These are phyloP conservation scores for Catharus ustulatus DNA, from an alignment of 2,797 vertebrate species.

Conservation along the genomic window DNA sequence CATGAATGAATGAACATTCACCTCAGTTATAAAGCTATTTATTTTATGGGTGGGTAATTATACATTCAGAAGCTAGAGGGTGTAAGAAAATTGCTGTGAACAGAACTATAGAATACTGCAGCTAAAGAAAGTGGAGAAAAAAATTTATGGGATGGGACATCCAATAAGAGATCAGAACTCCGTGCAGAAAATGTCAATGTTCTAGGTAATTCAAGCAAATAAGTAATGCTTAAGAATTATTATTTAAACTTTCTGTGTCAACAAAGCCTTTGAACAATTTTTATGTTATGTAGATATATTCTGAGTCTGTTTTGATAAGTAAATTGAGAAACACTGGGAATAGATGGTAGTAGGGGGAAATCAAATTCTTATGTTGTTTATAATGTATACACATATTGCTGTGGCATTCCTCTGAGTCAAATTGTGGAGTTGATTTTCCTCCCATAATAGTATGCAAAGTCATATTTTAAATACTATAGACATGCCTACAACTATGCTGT, in stretches of 20 bases:
- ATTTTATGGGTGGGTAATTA: slow-evolving; percentile 2
- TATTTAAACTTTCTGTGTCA: neutral
- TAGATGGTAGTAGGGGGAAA: neutral
- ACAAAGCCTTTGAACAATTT: neutral
- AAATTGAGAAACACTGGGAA: neutral
- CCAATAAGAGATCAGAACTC: neutral
- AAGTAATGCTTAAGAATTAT: neutral
- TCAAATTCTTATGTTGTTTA: neutral
- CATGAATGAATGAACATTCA: neutral
- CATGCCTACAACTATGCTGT: neutral
- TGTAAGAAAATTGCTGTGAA: neutral
- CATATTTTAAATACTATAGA: neutral
- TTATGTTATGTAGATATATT: neutral
- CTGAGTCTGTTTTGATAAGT: neutral
- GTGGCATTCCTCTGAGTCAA: neutral
- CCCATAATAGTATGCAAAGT: neutral
- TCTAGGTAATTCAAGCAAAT: neutral
- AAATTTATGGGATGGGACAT: neutral
- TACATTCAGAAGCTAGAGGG: neutral
- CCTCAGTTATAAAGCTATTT: neutral
- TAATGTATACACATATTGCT: neutral
- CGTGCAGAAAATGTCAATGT: neutral
- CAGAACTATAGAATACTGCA: neutral
- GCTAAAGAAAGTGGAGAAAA: neutral
- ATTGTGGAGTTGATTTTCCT: neutral